A percentile compares a stretch with the other conserved stretches of the same genome.
phyloP scores from a whole-genome alignment of 2,888 invertebrate genomes.

The Ernsta delagoae region DNA sequence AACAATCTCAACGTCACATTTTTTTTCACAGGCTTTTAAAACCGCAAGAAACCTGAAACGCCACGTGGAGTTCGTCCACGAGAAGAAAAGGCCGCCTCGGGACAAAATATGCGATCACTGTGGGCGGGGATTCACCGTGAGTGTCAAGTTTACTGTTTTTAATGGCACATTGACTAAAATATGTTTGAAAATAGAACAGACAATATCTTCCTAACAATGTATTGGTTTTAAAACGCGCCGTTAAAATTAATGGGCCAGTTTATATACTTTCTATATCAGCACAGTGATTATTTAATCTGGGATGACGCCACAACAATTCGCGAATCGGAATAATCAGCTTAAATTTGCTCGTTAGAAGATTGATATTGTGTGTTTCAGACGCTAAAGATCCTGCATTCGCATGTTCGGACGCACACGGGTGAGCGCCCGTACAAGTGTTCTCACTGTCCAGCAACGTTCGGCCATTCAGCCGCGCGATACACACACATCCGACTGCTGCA shows the following conservation, averaged over 20 bases:
- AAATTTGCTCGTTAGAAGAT: too few relatives aligned
- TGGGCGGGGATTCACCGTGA: conserved; percentile 68
- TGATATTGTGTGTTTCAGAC: too few relatives aligned
- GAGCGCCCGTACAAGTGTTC: conserved; percentile 65
- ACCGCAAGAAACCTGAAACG: conserved; percentile 52
- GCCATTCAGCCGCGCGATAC: conserved; percentile 67
- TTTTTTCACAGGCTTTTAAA: conserved; percentile 56
- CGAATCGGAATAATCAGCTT: too few relatives aligned
- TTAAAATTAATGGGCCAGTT: too few relatives aligned
- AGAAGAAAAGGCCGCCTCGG: conserved; percentile 62
- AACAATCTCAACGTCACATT: too few relatives aligned
- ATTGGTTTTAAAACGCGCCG: too few relatives aligned
- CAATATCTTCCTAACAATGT: too few relatives aligned
- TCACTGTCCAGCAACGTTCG: conserved; percentile 65
- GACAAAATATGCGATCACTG: conserved; percentile 75
- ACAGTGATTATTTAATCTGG: too few relatives aligned
- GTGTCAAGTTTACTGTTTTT: conserved; percentile 26
- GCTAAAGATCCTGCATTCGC: conserved; percentile 55
- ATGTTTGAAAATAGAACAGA: too few relatives aligned
- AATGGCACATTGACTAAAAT: too few relatives aligned
- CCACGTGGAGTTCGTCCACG: conserved; percentile 63
- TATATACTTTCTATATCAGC: too few relatives aligned
- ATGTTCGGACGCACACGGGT: conserved; percentile 72
- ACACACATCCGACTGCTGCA: conserved; percentile 79
- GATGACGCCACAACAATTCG: too few relatives aligned